Evolutionary conservation across 2,797 vertebrate genomes (phyloP).

Genomic region (Monodelphis domestica): DNA sequence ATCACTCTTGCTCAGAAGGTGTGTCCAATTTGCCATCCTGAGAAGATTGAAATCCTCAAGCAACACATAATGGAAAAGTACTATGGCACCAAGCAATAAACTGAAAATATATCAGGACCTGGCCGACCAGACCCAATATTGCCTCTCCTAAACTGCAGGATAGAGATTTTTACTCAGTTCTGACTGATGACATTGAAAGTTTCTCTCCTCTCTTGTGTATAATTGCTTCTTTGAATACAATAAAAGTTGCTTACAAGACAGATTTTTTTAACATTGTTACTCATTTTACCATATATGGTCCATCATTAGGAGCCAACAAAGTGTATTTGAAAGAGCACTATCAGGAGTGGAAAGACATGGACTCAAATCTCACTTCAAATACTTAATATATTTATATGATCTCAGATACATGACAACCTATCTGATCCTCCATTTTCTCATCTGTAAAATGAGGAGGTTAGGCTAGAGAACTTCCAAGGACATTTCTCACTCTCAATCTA

Average conservation of each 20-base stretch:
- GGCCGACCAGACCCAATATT: background rate
- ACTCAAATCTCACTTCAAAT: background rate
- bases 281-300: background rate
- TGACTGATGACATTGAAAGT: background rate
- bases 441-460: too few relatives aligned
- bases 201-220: background rate
- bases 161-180: background rate
- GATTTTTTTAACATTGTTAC: constrained; percentile 41
- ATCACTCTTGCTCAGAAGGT: background rate
- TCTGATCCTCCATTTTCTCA: background rate
- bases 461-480: background rate
- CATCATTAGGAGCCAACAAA: background rate
- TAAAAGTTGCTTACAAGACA: constrained; percentile 11
- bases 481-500: background rate
- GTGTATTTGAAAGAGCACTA: background rate
- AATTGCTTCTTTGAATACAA: constrained; percentile 19
- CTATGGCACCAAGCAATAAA: constrained; percentile 10
- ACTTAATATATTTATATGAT: background rate
- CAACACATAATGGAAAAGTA: constrained; percentile 21
- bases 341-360: background rate
- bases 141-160: constrained; percentile 1
- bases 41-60: constrained; percentile 34
- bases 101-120: constrained; percentile 36
- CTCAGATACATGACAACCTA: background rate
- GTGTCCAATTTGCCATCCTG: constrained; percentile 37